These are phyloP conservation scores for Bufotes viridis DNA, from an alignment of 2,797 vertebrate species.

Conservation along the genomic window DNA sequence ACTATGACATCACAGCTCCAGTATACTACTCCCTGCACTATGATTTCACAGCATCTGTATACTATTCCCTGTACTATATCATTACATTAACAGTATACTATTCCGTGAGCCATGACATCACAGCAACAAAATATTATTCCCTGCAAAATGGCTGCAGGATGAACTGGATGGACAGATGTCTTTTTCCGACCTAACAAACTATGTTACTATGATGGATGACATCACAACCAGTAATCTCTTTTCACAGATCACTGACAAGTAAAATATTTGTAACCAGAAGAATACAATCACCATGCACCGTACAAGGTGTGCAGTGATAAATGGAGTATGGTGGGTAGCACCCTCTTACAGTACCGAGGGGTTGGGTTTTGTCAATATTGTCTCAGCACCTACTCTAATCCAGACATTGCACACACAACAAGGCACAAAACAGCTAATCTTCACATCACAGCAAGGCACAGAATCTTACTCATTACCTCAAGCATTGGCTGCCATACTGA, in stretches of 20 bases:
- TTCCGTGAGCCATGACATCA: no score
- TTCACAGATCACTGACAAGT: background rate
- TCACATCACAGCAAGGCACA: background rate
- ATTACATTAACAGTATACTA: no score
- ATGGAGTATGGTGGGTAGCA: background rate
- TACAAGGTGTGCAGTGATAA: background rate
- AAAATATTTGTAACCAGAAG: background rate
- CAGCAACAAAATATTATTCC: no score
- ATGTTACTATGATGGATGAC: no score
- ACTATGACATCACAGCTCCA: background rate
- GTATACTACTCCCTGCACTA: background rate
- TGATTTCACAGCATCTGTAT: background rate
- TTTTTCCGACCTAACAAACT: no score
- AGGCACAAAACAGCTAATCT: background rate
- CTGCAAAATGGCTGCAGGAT: no score
- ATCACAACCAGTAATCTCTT: background rate
- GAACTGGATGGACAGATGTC: no score
- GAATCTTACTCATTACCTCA: no score
- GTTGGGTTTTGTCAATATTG: constrained; percentile 8
- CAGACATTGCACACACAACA: background rate
- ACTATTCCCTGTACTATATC: background rate
- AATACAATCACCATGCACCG: background rate
- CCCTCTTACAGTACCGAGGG: background rate
- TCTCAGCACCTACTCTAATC: constrained; percentile 17
- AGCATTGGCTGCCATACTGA: no score